Conservation (phyloP, 1,140 invertebrate genomes). For the Propsilocerus akamusi region DNA sequence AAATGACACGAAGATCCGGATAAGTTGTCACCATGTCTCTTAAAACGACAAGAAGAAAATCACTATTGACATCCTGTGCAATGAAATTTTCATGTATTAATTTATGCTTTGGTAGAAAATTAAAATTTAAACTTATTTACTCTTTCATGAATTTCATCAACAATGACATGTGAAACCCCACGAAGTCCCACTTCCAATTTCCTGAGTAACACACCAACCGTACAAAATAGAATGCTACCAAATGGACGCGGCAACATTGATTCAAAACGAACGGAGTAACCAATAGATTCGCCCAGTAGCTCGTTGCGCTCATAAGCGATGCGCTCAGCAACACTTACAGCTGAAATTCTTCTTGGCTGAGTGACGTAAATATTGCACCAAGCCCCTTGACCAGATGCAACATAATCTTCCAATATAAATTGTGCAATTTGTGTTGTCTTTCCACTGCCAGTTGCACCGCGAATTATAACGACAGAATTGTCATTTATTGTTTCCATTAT, state of each 20-base stretch:
- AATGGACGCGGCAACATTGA: constrained; percentile 76
- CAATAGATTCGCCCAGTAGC: constrained; percentile 59
- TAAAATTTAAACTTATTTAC: no score
- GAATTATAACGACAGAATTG: constrained; percentile 70
- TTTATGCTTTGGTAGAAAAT: no score
- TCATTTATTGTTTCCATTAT: constrained; percentile 75
- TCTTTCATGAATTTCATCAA: constrained; percentile 95
- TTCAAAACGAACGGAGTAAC: constrained; percentile 88
- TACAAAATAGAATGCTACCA: constrained; percentile 87
- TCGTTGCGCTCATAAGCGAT: constrained; percentile 78
- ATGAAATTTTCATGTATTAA: no score
- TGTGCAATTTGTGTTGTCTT: constrained; percentile 81
- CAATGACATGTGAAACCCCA: constrained; percentile 78
- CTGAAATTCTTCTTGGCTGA: constrained; percentile 86
- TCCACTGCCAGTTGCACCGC: constrained; percentile 90
- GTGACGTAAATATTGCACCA: constrained; percentile 81
- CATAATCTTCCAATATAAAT: constrained; percentile 90
- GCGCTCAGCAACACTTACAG: constrained; percentile 82
- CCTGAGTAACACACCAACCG: constrained; percentile 77
- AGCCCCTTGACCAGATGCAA: constrained; percentile 62
- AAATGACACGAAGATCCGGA: constrained; percentile 74
- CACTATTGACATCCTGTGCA: constrained; percentile 94
- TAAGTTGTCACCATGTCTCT: constrained; percentile 82
- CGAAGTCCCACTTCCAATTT: constrained; percentile 75
- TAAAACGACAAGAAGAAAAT: constrained; percentile 87